Base-by-base conservation (phyloP, 2,113 vertebrate species). In the Oncorhynchus keta region DNA sequence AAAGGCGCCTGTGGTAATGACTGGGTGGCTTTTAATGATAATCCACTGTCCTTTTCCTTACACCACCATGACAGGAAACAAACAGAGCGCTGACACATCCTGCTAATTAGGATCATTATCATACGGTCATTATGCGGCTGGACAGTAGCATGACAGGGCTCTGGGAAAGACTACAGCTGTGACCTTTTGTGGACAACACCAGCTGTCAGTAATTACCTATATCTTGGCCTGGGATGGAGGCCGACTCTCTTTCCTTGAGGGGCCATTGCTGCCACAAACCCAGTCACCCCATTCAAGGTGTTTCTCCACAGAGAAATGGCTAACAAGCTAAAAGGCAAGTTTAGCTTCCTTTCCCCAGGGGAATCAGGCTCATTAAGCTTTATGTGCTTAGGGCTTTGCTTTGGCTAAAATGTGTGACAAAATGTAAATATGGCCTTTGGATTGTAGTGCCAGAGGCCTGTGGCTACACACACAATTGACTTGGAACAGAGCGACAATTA, bases 71-170 rank as follows among this genome's bases (percentile, higher is more conserved):
- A 93, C 90, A 91, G 90, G 89, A 92, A 92, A 92, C 92, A 93
- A 94, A 94, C 93, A 92, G 85, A 77, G 82, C 84, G 86, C 83
- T 92, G 93, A 93, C 93, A 93, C 91, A 85, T 92, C 83, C 72
- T 48, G 76, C 87, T 94, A 94, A 93, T 95, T 93, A 95, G 90
- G 87, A 84, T 85, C 85, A 94, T 95, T 95, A 95, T 91, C 94
- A 93, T 91, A 90, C 35, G 74, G 90, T 2, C 9, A 45, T 45
- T 45, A 45, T 45, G 39, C 39, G 39, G 2, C 39, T 45, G 39
- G 39, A 45, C 39, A 11, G 39, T 45, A 12, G 39, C 90, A 89
- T 93, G 93, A 92, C 93, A 93, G 91, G 89, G 83, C 91, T 91
- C 76, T 77, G 77, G 84, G 85, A 91, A 81, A 45, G 86, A 85